Conservation (phyloP, 1,140 invertebrate species). For the Oncopodura yosiiana region DNA sequence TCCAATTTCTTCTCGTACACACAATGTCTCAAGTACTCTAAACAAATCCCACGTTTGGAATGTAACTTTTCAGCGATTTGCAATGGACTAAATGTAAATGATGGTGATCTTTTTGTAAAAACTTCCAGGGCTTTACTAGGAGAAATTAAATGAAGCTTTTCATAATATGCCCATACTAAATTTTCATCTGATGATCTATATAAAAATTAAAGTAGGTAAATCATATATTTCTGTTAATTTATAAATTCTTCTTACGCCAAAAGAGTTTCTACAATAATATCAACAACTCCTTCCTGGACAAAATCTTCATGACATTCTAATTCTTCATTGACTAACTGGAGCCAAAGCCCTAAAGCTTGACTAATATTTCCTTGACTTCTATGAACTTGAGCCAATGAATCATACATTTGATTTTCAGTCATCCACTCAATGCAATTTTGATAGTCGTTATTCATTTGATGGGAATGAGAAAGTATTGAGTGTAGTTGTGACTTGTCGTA, state of each 20-base stretch:
- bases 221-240: not conserved
- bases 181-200: constrained; percentile 13
- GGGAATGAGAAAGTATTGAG: constrained; percentile 4
- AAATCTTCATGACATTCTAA: constrained; percentile 12
- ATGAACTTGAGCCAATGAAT: constrained; percentile 15
- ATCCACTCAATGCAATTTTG: constrained; percentile 27
- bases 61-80: constrained; percentile 28
- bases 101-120: constrained; percentile 14
- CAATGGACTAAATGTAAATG: constrained; percentile 16
- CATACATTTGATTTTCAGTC: constrained; percentile 10
- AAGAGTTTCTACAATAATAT: constrained; percentile 21
- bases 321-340: constrained; percentile 15
- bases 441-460: constrained; percentile 24
- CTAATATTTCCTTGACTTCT: constrained; percentile 7
- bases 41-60: constrained; percentile 16
- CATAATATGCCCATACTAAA: constrained; percentile 30
- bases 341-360: constrained; percentile 25
- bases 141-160: constrained; percentile 23
- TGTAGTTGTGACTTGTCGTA: constrained; percentile 6
- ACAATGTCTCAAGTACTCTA: constrained; percentile 25
- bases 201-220: not conserved
- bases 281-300: constrained; percentile 15
- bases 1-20: constrained; percentile 13
- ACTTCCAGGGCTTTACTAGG: constrained; percentile 19
- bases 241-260: constrained; percentile 16